These are phyloP conservation scores for Nycticorax nycticorax DNA, from an alignment of 2,113 vertebrate genomes.

Conservation along the genomic window DNA sequence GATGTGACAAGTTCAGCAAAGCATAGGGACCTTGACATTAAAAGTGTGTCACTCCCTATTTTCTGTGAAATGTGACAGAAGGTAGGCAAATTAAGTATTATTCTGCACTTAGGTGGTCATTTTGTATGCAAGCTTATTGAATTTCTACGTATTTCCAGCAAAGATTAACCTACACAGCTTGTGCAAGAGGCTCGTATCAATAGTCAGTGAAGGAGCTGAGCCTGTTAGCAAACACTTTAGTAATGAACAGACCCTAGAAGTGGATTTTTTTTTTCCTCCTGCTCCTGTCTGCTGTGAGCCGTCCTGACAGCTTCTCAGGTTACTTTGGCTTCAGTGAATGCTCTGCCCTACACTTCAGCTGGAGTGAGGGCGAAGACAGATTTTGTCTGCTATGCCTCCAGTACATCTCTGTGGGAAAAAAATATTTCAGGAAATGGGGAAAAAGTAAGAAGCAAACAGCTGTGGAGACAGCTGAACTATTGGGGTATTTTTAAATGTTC, in stretches of 20 bases:
- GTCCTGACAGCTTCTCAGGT: neutral
- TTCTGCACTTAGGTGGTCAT: neutral
- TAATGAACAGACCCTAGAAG: neutral
- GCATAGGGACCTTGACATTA: neutral
- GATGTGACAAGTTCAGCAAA: neutral
- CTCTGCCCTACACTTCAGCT: accelerated
- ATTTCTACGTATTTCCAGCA: neutral
- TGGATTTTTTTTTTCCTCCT: neutral
- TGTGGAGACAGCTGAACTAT: neutral
- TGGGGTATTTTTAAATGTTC: neutral
- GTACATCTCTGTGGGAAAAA: neutral
- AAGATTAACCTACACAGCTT: neutral
- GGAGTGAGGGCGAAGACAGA: neutral
- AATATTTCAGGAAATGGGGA: neutral
- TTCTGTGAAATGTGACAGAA: neutral
- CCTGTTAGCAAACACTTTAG: neutral
- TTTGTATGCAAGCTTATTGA: neutral
- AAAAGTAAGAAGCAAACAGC: neutral
- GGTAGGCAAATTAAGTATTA: neutral
- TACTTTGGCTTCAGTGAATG: neutral
- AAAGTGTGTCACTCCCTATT: neutral
- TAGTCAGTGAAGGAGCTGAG: neutral
- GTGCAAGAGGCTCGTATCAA: neutral
- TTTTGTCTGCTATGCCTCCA: neutral
- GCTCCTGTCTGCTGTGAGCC: neutral